These are phyloP conservation scores for Sterrhoptilus dennistouni DNA, from an alignment of 2,113 vertebrate species.

Conservation along the genomic window DNA sequence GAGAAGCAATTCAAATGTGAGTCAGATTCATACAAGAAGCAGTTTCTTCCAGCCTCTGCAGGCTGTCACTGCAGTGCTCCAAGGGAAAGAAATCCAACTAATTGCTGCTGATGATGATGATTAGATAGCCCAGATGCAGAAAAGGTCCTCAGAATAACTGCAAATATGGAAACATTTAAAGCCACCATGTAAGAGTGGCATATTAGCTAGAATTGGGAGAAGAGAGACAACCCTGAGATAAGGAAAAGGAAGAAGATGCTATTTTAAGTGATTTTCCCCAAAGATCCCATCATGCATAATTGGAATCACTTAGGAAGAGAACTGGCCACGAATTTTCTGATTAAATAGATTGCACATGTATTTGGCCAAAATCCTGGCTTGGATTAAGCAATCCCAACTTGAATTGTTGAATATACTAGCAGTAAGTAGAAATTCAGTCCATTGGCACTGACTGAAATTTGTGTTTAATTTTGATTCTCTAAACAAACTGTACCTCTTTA, in stretches of 20 bases:
- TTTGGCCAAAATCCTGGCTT: background rate
- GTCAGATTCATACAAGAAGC: background rate
- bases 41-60: slow-evolving; percentile 4
- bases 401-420: background rate
- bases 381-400: slow-evolving; percentile 23
- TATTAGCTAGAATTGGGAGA: background rate
- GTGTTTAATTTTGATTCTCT: background rate
- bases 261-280: background rate
- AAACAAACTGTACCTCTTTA: background rate
- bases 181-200: background rate
- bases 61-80: background rate
- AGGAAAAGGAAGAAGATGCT: background rate
- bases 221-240: background rate
- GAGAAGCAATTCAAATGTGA: background rate
- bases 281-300: background rate
- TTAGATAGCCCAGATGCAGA: background rate
- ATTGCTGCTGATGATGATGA: background rate
- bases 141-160: background rate
- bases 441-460: background rate
- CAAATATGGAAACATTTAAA: background rate
- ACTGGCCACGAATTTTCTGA: background rate
- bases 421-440: background rate
- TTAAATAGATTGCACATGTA: slow-evolving; percentile 22
- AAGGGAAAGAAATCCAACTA: background rate
- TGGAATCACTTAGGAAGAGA: background rate